Conservation (phyloP, 2,888 invertebrate genomes). For the Plagodis dolabraria region DNA sequence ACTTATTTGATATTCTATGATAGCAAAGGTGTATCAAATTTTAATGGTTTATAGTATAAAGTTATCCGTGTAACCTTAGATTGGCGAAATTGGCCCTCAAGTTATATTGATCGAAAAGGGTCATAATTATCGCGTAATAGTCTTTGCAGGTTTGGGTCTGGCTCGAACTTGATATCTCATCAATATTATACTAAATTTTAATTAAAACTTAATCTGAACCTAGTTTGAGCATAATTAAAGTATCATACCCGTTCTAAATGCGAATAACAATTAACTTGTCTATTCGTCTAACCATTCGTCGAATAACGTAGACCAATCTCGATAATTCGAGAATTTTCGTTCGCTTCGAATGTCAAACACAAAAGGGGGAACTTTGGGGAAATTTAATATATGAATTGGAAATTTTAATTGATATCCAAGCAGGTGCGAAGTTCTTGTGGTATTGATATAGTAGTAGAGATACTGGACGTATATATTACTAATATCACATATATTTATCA, state of each 20-base stretch:
- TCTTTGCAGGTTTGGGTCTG: no score
- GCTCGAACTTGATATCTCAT: no score
- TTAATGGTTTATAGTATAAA: no score
- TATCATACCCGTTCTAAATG: neutral
- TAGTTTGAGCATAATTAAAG: neutral
- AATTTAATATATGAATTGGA: constrained; percentile 31
- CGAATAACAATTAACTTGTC: constrained; percentile 9
- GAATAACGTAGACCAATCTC: neutral
- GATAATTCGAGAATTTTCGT: constrained; percentile 7
- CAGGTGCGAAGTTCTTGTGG: constrained; percentile 25
- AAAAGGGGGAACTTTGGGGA: constrained; percentile 22
- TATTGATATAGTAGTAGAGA: constrained; percentile 12
- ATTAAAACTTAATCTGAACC: neutral
- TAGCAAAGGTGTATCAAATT: no score
- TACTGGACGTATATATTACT: neutral
- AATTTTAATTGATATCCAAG: constrained; percentile 30
- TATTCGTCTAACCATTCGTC: constrained; percentile 1
- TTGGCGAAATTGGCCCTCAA: no score
- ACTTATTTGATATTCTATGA: no score
- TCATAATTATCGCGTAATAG: no score
- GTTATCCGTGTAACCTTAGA: no score
- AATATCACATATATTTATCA: neutral
- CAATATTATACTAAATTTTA: no score
- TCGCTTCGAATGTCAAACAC: constrained; percentile 23
- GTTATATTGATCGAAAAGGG: no score